phyloP scores from a whole-genome alignment of 2,888 invertebrate genomes.

The Carpatolechia fugitivella region DNA sequence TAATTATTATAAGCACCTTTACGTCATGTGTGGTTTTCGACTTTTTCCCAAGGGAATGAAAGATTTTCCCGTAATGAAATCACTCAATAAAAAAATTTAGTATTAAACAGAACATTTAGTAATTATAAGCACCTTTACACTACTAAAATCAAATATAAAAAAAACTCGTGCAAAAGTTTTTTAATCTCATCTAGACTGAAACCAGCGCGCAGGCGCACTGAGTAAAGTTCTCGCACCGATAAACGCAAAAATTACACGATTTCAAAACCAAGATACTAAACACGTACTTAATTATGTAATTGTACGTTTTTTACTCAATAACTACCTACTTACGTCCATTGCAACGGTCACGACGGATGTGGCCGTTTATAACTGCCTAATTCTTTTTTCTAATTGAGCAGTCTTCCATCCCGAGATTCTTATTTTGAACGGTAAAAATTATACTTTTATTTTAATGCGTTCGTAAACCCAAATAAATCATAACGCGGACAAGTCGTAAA shows the following conservation, averaged over 20 bases:
- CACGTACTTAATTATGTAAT: conserved; percentile 33
- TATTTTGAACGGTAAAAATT: background rate
- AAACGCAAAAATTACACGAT: conserved; percentile 8
- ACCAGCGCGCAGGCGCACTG: background rate
- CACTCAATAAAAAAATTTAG: too few relatives aligned
- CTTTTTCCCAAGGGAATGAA: too few relatives aligned
- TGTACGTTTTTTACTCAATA: conserved; percentile 19
- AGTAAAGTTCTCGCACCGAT: background rate
- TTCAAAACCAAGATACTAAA: conserved; percentile 6
- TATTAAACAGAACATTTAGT: too few relatives aligned
- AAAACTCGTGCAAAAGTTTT: background rate
- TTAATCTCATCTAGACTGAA: background rate
- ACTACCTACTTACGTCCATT: background rate
- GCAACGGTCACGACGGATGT: background rate
- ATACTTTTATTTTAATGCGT: background rate
- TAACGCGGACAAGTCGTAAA: conserved; percentile 1
- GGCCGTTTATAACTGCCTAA: background rate
- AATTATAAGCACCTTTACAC: too few relatives aligned
- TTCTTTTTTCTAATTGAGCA: background rate
- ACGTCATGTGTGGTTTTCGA: too few relatives aligned
- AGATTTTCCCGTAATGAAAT: too few relatives aligned
- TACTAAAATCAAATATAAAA: too few relatives aligned
- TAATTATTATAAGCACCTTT: too few relatives aligned
- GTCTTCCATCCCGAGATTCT: too few relatives aligned
- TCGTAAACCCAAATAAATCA: background rate